Conservation (phyloP, 1,140 invertebrate species). For the Ostrea denselamellosa region DNA sequence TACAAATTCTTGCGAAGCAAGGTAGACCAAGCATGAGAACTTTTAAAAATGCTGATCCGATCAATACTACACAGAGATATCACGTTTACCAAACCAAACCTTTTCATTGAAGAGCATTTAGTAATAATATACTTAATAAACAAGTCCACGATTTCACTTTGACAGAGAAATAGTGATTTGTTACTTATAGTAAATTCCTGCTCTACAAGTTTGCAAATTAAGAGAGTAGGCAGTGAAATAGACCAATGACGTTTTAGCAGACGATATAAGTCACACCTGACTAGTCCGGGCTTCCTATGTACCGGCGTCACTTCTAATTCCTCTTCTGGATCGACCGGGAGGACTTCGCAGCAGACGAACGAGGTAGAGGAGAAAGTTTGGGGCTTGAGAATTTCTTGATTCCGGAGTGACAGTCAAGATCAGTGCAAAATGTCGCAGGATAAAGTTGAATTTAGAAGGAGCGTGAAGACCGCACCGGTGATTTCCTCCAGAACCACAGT, state of each 20-base stretch:
- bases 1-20: conserved; percentile 30
- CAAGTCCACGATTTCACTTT: background rate
- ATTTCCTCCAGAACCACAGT: conserved; percentile 19
- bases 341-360: conserved; percentile 30
- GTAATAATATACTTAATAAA: conserved; percentile 17
- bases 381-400: background rate
- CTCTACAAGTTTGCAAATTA: conserved; percentile 55
- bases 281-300: conserved; percentile 43
- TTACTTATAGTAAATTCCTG: conserved; percentile 47
- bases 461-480: background rate
- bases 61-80: background rate
- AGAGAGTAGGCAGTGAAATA: conserved; percentile 44
- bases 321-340: conserved; percentile 16
- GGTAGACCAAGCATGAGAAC: conserved; percentile 19
- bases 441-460: conserved; percentile 43
- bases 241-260: conserved; percentile 56
- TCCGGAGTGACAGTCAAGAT: background rate
- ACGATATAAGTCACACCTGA: conserved; percentile 50
- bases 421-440: conserved; percentile 43
- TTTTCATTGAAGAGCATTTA: background rate
- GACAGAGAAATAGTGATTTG: conserved; percentile 32
- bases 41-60: background rate
- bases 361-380: conserved; percentile 38
- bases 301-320: conserved; percentile 28
- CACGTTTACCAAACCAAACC: background rate